Conservation (phyloP, 2,797 vertebrate species). For the Alfaro cultratus region DNA sequence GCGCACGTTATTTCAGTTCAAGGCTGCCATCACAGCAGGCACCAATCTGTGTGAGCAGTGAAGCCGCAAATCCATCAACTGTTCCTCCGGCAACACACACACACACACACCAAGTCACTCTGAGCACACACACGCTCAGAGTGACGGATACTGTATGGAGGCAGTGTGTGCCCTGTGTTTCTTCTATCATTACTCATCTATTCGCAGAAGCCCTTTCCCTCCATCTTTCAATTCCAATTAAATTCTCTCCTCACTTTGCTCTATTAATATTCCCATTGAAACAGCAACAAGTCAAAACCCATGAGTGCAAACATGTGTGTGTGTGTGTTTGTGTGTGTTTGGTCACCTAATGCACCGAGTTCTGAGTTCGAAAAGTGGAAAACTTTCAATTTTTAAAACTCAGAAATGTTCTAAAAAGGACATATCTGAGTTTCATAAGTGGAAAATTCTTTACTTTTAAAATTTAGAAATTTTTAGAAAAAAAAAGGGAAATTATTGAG, state of each 20-base stretch:
- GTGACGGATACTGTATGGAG: conserved; percentile 54
- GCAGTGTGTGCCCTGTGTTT: conserved; percentile 48
- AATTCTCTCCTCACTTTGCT: conserved; percentile 55
- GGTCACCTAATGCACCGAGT: not conserved
- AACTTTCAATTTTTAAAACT: no score
- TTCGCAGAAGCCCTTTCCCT: conserved; percentile 33
- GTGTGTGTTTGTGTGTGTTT: conserved; percentile 1
- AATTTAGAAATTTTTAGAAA: no score
- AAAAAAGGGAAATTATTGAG: no score
- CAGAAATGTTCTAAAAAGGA: no score
- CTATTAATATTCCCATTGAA: conserved; percentile 45
- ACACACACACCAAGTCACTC: not conserved
- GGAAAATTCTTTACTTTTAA: no score
- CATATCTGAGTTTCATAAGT: no score
- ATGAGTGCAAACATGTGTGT: conserved; percentile 4
- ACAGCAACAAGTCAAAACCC: conserved; percentile 30
- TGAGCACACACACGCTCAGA: conserved; percentile 25
- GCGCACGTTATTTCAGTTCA: conserved; percentile 72
- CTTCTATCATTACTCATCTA: conserved; percentile 63
- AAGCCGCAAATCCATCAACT: conserved; percentile 81
- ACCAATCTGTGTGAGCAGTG: conserved; percentile 80
- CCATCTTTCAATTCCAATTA: conserved; percentile 65
- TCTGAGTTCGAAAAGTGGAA: no score
- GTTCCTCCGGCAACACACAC: conserved; percentile 65
- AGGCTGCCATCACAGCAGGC: conserved; percentile 78